Evolutionary conservation across 1,140 invertebrate species (phyloP).

Genomic region (Odontomachus brunneus): DNA sequence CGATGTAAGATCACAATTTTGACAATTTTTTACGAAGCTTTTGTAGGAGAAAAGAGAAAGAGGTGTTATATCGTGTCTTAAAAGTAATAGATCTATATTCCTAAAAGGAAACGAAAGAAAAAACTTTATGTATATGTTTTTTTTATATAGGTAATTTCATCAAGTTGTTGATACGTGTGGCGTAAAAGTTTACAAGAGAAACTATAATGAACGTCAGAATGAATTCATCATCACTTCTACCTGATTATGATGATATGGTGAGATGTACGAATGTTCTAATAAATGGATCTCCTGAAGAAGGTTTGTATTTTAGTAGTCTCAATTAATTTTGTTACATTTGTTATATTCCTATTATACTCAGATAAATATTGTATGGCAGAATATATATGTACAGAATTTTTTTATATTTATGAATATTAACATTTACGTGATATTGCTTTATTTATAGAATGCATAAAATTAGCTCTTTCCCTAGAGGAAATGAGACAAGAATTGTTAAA

Average conservation of each 20-base stretch:
- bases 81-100: not conserved
- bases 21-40: too few species aligned
- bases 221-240: slow-evolving; percentile 84
- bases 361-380: not conserved
- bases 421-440: not conserved
- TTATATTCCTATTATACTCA: not conserved
- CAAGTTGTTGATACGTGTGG: not conserved
- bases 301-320: slow-evolving; percentile 80
- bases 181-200: not conserved
- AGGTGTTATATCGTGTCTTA: too few species aligned
- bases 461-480: slow-evolving; percentile 90
- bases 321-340: slow-evolving; percentile 50
- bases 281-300: slow-evolving; percentile 89
- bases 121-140: not conserved
- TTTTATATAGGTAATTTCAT: not conserved
- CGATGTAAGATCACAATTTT: too few species aligned
- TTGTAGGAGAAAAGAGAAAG: too few species aligned
- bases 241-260: slow-evolving; percentile 89
- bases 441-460: slow-evolving; percentile 89
- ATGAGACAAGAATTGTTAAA: slow-evolving; percentile 89
- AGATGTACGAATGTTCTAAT: slow-evolving; percentile 88
- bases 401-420: not conserved
- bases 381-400: not conserved
- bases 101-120: not conserved
- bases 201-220: slow-evolving; percentile 62